Evolutionary conservation across 2,797 vertebrate genomes (phyloP), one percentile per base, ranked within the genome.

Genomic region (Pogonophryne albipinna): DNA sequence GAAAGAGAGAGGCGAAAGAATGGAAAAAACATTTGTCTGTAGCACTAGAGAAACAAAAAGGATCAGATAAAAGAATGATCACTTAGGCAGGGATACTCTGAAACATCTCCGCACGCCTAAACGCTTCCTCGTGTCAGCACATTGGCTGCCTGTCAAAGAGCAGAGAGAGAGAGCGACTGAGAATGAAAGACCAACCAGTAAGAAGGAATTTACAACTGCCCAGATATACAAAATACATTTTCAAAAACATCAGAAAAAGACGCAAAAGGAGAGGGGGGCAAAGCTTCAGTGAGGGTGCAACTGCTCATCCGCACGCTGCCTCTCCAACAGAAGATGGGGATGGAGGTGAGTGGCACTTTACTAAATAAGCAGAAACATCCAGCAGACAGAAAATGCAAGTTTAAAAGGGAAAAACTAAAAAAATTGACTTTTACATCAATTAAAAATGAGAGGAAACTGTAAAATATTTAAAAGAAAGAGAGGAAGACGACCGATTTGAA

Each of bases 21-120:
- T 38, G 69, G 77, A 46, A 79, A 81, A 38, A 85, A 70, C 71
- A 73, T 75, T 75, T 78, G 70, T 85, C 77, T 60, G 42, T 79
- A 71, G 77, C 49, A 4, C 68, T 61, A 50, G 23, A 83, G 76
- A 51, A 72, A 84, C 76, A 51, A 74, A 55, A 66, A 79, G 78
- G 78, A 92, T 90, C 83, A 91, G 89, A 93, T 92, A 87, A 90
- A 92, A 87, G 79, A 89, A 73, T 64, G 83, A 91, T 92, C 90
- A 91, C 85, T 92, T 90, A 89, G 80, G 83, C 82, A 81, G 84
- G 49, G 74, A 84, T 44, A 67, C 79, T 85, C 85, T 87, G 84
- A 76, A 85, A 88, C 82, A 86, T 78, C 76, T 78, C 80, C 14
- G 76, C 49, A 56, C 50, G 66, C 83, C 82, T 80, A 89, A 88